Conservation (phyloP, 2,888 invertebrate genomes). For the Rhyacophila evoluta region DNA sequence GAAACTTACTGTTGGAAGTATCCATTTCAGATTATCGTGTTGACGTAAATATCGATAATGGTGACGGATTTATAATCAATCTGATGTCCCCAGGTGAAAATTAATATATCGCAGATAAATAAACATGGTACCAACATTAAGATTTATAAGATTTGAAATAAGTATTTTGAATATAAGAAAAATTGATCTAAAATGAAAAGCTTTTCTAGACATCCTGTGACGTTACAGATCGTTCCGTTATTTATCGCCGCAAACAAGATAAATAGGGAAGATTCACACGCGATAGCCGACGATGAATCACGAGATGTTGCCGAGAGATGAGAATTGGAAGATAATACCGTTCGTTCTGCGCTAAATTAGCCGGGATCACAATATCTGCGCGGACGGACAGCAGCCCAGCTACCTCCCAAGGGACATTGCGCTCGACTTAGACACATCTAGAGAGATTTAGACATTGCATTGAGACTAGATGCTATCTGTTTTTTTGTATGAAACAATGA, state of each 20-base stretch:
- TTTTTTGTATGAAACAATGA: too few relatives aligned
- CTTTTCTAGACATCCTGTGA: background rate
- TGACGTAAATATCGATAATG: too few relatives aligned
- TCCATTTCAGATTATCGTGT: too few relatives aligned
- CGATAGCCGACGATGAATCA: slow-evolving; percentile 49
- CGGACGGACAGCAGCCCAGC: background rate
- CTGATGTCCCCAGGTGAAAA: too few relatives aligned
- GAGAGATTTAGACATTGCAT: background rate
- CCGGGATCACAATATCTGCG: slow-evolving; percentile 10
- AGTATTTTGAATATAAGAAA: too few relatives aligned
- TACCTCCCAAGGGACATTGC: background rate
- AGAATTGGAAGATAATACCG: background rate
- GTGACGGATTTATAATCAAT: too few relatives aligned
- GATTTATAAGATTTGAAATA: too few relatives aligned
- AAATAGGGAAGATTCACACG: slow-evolving; percentile 54
- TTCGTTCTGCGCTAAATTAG: background rate
- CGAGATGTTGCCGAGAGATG: slow-evolving; percentile 37
- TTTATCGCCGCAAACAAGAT: slow-evolving; percentile 52
- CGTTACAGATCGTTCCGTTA: slow-evolving; percentile 41
- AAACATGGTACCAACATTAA: too few relatives aligned
- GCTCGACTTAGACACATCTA: background rate
- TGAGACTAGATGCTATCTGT: background rate
- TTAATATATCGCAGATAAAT: too few relatives aligned
- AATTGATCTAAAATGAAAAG: too few relatives aligned
- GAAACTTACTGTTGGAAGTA: too few relatives aligned